Base-by-base conservation (phyloP, 2,888 invertebrate genomes). In the Plemyria rubiginata region DNA sequence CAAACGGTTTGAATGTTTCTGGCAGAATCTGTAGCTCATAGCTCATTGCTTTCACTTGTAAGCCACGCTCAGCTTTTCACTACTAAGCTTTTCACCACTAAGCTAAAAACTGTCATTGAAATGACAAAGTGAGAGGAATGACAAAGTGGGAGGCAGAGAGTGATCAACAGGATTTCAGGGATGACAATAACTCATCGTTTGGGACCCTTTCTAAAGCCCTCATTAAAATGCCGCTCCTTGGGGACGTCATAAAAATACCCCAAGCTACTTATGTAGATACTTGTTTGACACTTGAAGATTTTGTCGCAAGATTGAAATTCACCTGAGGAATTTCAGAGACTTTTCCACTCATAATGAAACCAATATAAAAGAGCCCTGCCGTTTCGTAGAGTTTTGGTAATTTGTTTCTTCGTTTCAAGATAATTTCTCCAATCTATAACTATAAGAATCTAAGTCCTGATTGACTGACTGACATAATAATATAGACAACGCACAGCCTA, bases 111-210 rank as follows among this genome's bases (percentile, higher is more conserved):
- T 63, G 60, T 55, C 61, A 60, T 38, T 55, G 45, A 56, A 68
- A 68, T 68, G 71, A 67, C 76, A 77, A 75, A 75, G 71, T 79
- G 76, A 78, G 77, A 71, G 73, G 82, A 81, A 79, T 83, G 79
- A 84, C 80, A 81, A 75, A 75, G 71, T 79, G 76, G 78, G 73
- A 71, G 71, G 71, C 70, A 67, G 69, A 66, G 71, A 77, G 77
- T 76, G 76, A 74, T 79, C 75, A 69, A 69, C 72, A 70, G 78
- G 84, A 79, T 82, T 83, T 77, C 54, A 71, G 73, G 82, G 81
- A 80, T 83, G 79, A 84, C 80, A 81, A 86, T 87, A 86, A 86
- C 86, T 87, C 85, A 87, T 85, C 80, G 68, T 67, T 77, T 70
- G 70, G 71, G 77, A 75, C 72, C 75, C 80, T 76, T 75, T 75